Evolutionary conservation across 35 echinoderm and acorn worm genomes (phyloP).

Genomic region (Ptychodera flava): DNA sequence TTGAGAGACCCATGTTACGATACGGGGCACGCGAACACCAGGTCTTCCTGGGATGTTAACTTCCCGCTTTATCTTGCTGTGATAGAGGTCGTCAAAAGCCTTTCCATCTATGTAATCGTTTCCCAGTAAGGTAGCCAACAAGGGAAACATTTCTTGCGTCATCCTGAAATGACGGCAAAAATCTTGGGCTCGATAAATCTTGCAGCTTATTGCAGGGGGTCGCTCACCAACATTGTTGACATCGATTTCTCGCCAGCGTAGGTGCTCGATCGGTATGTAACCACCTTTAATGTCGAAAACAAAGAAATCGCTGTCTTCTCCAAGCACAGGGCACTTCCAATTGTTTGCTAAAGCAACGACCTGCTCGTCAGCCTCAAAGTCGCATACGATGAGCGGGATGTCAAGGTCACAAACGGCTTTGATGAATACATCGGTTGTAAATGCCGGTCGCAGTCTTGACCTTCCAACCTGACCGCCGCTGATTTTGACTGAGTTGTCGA

Average conservation of each 20-base stretch:
- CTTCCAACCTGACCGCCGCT: conserved; percentile 8
- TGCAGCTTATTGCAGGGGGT: not conserved
- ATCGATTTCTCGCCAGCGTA: conserved; percentile 30
- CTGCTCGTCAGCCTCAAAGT: conserved; percentile 94
- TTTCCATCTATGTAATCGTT: conserved; percentile 75
- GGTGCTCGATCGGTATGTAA: conserved; percentile 57
- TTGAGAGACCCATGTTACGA: conserved; percentile 3
- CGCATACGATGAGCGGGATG: conserved; percentile 45
- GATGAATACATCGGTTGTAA: conserved; percentile 32
- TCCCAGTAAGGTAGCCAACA: conserved; percentile 63
- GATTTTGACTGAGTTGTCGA: conserved; percentile 26
- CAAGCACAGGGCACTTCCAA: conserved; percentile 54
- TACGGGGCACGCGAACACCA: conserved; percentile 11
- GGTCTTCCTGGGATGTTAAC: not conserved
- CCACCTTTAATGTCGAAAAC: conserved; percentile 70
- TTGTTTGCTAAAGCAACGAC: conserved; percentile 62
- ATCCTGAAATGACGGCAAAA: conserved; percentile 70
- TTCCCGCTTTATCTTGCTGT: not conserved
- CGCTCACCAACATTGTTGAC: not conserved
- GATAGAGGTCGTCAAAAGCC: conserved; percentile 32
- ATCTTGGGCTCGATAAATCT: conserved; percentile 35
- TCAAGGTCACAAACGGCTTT: conserved; percentile 50
- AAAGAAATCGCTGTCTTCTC: conserved; percentile 82
- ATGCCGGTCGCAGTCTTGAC: conserved; percentile 35
- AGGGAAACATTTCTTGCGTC: conserved; percentile 47